A percentile compares a stretch with the other conserved stretches of the same genome.
Conservation (phyloP, 2,888 invertebrate genomes). For the Cephus nigrinus region DNA sequence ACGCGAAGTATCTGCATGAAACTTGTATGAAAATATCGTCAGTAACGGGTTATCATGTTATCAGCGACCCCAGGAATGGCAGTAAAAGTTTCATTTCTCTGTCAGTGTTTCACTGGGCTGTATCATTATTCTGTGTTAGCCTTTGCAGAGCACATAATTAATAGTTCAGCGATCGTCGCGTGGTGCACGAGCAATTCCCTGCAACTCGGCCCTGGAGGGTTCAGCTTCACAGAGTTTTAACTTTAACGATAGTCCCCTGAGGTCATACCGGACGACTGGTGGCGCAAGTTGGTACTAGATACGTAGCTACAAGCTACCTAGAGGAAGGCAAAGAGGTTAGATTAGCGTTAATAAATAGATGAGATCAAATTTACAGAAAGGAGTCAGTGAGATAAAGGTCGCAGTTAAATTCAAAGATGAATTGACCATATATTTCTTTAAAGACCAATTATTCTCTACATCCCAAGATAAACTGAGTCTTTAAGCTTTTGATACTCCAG, state of each 20-base stretch:
- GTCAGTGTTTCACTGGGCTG: neutral
- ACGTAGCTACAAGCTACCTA: neutral
- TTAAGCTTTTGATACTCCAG: neutral
- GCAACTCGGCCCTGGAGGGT: neutral
- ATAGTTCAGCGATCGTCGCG: neutral
- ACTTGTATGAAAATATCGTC: neutral
- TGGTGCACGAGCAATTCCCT: neutral
- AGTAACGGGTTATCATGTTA: neutral
- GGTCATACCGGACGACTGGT: constrained; percentile 1
- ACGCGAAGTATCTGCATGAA: neutral
- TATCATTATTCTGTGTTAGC: neutral
- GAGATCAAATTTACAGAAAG: neutral
- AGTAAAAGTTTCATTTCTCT: neutral
- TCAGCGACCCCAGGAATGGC: neutral
- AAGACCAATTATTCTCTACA: neutral
- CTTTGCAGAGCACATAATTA: neutral
- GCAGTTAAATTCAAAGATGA: neutral
- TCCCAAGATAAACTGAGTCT: neutral
- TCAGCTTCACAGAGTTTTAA: constrained; percentile 3
- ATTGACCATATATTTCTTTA: neutral
- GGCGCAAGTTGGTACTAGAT: neutral
- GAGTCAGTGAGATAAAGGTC: neutral
- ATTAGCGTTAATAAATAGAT: neutral
- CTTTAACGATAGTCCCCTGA: constrained; percentile 1
- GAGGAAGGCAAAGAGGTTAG: neutral